Percentiles rank a stretch among this genome's conserved stretches.
These are phyloP conservation scores for Tolmerus cingulatus DNA, from an alignment of 2,888 invertebrate genomes.

Conservation along the genomic window DNA sequence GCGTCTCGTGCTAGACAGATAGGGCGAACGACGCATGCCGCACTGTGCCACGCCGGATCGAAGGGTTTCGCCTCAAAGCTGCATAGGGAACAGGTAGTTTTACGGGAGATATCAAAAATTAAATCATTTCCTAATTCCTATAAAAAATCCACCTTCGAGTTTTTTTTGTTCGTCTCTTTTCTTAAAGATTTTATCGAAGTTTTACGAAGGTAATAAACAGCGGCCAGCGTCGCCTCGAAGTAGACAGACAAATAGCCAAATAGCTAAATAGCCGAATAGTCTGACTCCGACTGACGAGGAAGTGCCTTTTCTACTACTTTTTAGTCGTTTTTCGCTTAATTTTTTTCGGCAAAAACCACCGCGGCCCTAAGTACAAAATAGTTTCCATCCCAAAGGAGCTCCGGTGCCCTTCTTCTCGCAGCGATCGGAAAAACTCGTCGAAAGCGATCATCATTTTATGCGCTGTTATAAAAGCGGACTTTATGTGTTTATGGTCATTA, in stretches of 20 bases:
- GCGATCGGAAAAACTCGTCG: background rate
- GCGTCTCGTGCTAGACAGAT: slow-evolving; percentile 20
- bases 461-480: slow-evolving; percentile 42
- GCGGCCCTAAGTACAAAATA: background rate
- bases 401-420: background rate
- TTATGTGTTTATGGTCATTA: slow-evolving; percentile 47
- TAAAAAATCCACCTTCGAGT: background rate
- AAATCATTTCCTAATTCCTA: slow-evolving; percentile 9
- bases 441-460: slow-evolving; percentile 43
- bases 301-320: background rate
- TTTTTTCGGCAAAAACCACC: background rate
- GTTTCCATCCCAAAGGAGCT: background rate
- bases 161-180: background rate
- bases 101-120: background rate
- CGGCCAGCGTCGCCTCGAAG: background rate
- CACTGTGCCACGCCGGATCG: background rate
- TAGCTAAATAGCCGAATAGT: background rate
- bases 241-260: background rate
- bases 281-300: slow-evolving; percentile 10
- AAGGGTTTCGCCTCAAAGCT: background rate
- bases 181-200: slow-evolving; percentile 2
- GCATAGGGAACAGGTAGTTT: background rate
- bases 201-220: slow-evolving; percentile 35
- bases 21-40: background rate
- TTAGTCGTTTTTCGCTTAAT: background rate